A percentile compares a stretch with the other conserved stretches of the same genome.
Evolutionary conservation across 2,797 vertebrate genomes (phyloP).

Genomic region (Dendrocincla tyrannina): DNA sequence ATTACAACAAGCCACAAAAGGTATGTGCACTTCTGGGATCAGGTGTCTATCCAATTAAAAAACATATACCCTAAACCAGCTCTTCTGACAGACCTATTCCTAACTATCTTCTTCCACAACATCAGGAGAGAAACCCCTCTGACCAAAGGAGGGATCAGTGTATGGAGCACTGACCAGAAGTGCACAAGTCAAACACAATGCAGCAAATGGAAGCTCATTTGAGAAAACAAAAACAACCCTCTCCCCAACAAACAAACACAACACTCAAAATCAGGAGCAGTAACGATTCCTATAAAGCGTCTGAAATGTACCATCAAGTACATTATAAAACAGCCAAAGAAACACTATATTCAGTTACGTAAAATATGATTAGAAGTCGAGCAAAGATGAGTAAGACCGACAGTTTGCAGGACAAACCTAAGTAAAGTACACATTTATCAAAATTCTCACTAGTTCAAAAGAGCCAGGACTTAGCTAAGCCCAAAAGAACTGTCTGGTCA

Average conservation of each 20-base stretch:
- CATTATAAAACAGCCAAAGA: background rate
- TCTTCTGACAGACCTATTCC: background rate
- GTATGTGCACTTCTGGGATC: background rate
- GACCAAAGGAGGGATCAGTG: background rate
- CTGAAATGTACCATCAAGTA: background rate
- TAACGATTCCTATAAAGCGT: background rate
- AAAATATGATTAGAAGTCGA: background rate
- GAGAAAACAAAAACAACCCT: rapidly evolving
- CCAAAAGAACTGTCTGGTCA: background rate
- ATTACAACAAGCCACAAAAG: background rate
- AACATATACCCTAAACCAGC: background rate
- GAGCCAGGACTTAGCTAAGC: background rate
- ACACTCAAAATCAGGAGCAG: background rate
- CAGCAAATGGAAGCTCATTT: background rate
- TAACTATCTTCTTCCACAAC: background rate
- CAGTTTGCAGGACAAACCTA: background rate
- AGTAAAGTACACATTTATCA: background rate
- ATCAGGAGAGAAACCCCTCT: background rate
- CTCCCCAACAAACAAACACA: background rate
- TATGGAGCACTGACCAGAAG: background rate
- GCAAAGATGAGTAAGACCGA: background rate
- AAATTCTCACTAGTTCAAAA: background rate
- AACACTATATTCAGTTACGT: background rate
- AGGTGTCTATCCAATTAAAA: background rate
- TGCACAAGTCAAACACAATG: background rate